Evolutionary conservation across 2,797 vertebrate species (phyloP), one percentile per base, ranked within the genome.

Genomic region (Hippoglossus hippoglossus): DNA sequence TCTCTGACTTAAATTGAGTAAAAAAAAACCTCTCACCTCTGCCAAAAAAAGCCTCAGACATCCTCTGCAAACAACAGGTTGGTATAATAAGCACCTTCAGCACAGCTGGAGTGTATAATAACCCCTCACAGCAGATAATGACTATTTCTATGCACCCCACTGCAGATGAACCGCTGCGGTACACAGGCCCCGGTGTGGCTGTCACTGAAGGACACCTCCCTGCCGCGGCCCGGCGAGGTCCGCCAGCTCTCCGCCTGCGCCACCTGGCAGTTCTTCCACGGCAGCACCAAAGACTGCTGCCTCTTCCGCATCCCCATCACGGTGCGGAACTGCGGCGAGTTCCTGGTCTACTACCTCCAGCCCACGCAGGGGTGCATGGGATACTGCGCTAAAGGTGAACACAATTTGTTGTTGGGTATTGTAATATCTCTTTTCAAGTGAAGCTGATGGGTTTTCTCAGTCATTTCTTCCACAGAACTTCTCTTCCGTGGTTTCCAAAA

Each of bases 121-220:
- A 80, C 70, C 41, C 69, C 31, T 50, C n/a, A 0, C 54, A 50
- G 47, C 57, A 41, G 56, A 3, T 83, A 90, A 84, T 89, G 41
- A 84, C 64, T 62, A 67, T 77, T 83, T 81, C 60, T 64, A 19
- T 63, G 21, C 21, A 22, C 7, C n/a, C 44, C 56, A 53, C 56
- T 19, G 28, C 53, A 96, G 95, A 94, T 95, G 93, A 95, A 96
- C 86, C 95, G 87, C 70, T 96, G 95, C 2, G 95, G 96, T 1
- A 96, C 95, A 0, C 95, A 96, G 93, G 93, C 92, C 31, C 95
- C 93, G 0, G 88, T 95, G 69, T 95, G 93, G 94, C 91, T 96
- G 66, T 94, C 86, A 0, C 82, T 95, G 77, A 83, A 85, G 69
- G 95, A 94, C 19, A 59, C 81, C 22, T 71, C 90, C 8, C 79